Percentiles rank a stretch among this genome's conserved stretches.
Evolutionary conservation across 2,888 invertebrate species (phyloP).

Genomic region (Caenorhabditis sp.): DNA sequence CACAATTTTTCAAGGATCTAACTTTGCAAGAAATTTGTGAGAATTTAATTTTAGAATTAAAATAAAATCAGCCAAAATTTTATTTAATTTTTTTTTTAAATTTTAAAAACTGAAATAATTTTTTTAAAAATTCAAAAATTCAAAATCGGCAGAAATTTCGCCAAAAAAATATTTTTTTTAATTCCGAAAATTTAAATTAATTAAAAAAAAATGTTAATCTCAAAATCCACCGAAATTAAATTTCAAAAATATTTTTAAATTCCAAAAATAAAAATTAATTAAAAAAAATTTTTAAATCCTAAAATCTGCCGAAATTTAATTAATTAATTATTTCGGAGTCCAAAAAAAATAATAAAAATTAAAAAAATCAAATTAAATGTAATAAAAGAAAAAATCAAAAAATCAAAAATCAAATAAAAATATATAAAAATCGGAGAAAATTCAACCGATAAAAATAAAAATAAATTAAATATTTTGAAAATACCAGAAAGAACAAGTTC

Average conservation of each 20-base stretch:
- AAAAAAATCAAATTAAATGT: background rate
- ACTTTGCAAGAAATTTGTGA: background rate
- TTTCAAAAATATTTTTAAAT: too few relatives aligned
- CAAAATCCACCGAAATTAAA: too few relatives aligned
- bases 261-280: too few relatives aligned
- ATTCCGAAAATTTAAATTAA: background rate
- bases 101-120: too few relatives aligned
- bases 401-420: constrained; percentile 4
- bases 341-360: background rate
- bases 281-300: too few relatives aligned
- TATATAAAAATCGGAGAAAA: background rate
- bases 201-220: background rate
- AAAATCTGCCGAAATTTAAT: too few relatives aligned
- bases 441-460: background rate
- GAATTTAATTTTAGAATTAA: too few relatives aligned
- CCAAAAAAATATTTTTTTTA: background rate
- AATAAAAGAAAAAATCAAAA: background rate
- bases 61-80: too few relatives aligned
- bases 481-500: constrained; percentile 4
- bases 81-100: too few relatives aligned
- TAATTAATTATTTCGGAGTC: too few relatives aligned
- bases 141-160: too few relatives aligned
- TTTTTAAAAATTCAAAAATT: background rate
- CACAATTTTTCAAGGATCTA: background rate
- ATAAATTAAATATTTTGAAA: background rate